Evolutionary conservation across 1,140 invertebrate genomes (phyloP).

Genomic region (Meloidogyne hapla): DNA sequence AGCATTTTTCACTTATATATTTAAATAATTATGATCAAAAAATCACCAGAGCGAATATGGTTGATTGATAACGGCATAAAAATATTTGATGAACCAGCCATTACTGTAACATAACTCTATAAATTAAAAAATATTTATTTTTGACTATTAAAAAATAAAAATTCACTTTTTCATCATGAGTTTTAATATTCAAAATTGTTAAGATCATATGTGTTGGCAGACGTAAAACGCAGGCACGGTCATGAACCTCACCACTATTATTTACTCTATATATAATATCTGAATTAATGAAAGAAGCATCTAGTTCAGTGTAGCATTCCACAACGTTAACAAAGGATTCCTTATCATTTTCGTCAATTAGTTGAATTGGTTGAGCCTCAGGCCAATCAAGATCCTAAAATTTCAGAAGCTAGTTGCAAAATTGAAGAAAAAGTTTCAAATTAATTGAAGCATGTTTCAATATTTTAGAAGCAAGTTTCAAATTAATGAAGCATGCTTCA

Average conservation of each 20-base stretch:
- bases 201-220: background rate
- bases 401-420: too few species aligned
- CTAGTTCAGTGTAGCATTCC: slow-evolving; percentile 13
- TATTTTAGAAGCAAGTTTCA: too few species aligned
- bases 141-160: background rate
- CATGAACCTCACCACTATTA: background rate
- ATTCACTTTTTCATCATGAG: background rate
- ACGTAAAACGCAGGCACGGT: background rate
- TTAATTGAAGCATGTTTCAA: too few species aligned
- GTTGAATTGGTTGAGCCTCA: background rate
- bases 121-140: background rate
- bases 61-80: background rate
- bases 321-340: background rate
- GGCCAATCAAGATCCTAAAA: background rate
- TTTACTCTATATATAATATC: background rate
- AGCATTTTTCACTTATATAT: background rate
- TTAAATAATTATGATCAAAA: background rate
- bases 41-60: slow-evolving; percentile 4
- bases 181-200: background rate
- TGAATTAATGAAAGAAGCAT: slow-evolving; percentile 10
- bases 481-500: too few species aligned
- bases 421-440: too few species aligned
- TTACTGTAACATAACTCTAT: slow-evolving; percentile 13
- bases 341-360: background rate
- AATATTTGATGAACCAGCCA: slow-evolving; percentile 4